Percentiles rank a stretch among this genome's conserved stretches.
Conservation (phyloP, 2,888 invertebrate genomes). For the Ectemnius cavifrons region DNA sequence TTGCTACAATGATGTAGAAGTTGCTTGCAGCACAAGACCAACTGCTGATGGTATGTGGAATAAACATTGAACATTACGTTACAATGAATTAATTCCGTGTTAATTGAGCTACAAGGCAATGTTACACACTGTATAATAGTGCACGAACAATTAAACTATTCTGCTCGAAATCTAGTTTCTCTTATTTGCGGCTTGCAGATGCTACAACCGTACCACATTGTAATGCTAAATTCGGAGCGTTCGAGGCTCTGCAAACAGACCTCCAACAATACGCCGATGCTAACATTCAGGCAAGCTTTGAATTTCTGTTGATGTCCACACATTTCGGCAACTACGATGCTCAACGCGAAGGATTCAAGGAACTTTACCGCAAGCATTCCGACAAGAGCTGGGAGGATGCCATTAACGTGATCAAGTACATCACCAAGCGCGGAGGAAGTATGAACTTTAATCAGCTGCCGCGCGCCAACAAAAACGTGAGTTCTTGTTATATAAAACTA, state of each 20-base stretch:
- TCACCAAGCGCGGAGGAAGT: constrained; percentile 85
- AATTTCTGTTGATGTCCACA: constrained; percentile 86
- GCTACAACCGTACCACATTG: constrained; percentile 77
- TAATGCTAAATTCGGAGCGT: constrained; percentile 83
- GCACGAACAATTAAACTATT: neutral
- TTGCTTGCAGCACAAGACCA: constrained; percentile 80
- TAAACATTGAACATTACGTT: neutral
- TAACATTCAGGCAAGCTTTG: constrained; percentile 86
- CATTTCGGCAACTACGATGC: constrained; percentile 88
- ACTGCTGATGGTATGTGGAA: constrained; percentile 66
- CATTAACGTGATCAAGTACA: constrained; percentile 87
- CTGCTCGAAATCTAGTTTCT: neutral
- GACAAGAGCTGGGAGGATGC: constrained; percentile 87
- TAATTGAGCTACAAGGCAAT: neutral
- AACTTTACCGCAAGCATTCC: constrained; percentile 85
- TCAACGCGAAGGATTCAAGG: constrained; percentile 87
- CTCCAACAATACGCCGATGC: constrained; percentile 81
- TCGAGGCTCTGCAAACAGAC: constrained; percentile 79
- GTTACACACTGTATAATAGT: neutral
- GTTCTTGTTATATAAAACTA: constrained; percentile 10
- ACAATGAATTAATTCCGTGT: neutral
- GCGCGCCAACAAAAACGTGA: constrained; percentile 65
- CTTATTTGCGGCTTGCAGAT: constrained; percentile 49
- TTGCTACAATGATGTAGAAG: constrained; percentile 83
- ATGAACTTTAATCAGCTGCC: constrained; percentile 80